phyloP scores from a whole-genome alignment of 2,888 invertebrate genomes.

The Aspidiotus destructor region DNA sequence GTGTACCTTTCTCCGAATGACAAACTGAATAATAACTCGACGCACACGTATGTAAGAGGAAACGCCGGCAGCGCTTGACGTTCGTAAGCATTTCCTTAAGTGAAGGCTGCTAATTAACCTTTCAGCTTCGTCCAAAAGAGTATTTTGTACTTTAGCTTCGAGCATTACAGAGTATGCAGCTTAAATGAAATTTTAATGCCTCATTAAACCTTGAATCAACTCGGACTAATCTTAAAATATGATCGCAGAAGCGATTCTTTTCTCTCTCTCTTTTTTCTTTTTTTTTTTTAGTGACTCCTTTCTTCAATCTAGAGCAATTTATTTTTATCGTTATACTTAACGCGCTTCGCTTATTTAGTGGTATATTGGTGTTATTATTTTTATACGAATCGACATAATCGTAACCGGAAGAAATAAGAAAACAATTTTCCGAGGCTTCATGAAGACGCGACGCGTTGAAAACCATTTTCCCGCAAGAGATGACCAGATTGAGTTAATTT shows the following conservation, averaged over 20 bases:
- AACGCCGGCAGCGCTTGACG: neutral
- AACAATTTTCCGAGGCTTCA: neutral
- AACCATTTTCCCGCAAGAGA: too few species aligned
- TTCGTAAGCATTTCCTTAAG: constrained; percentile 11
- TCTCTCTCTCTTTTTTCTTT: too few species aligned
- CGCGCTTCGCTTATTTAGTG: too few species aligned
- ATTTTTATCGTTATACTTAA: neutral
- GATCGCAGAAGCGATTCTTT: constrained; percentile 12
- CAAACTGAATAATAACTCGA: constrained; percentile 8
- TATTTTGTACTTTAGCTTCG: constrained; percentile 10
- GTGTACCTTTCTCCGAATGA: neutral
- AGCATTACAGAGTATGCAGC: neutral
- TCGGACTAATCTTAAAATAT: constrained; percentile 26
- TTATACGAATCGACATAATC: too few species aligned
- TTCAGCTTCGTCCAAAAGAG: constrained; percentile 12
- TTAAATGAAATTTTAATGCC: constrained; percentile 26
- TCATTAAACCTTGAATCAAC: constrained; percentile 28
- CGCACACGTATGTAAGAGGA: neutral
- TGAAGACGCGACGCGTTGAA: too few species aligned
- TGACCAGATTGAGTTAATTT: too few species aligned
- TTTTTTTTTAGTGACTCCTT: too few species aligned
- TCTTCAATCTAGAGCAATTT: neutral
- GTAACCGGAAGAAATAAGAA: neutral
- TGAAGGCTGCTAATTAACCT: constrained; percentile 19
- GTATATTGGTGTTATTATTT: too few species aligned